Evolutionary conservation across 2,113 vertebrate species (phyloP).

Genomic region (Bos taurus): DNA sequence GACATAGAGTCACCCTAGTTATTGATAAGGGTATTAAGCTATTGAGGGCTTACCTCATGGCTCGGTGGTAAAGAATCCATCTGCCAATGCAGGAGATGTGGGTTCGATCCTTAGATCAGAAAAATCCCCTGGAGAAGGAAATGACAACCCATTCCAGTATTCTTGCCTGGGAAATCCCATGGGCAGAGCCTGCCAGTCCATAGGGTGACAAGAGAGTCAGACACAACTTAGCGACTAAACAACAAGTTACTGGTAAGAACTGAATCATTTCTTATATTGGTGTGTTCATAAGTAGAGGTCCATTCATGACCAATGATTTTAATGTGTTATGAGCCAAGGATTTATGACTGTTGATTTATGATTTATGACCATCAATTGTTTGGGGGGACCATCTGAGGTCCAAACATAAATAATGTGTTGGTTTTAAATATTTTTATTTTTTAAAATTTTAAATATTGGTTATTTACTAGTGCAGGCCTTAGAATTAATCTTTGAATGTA

Average conservation of each 20-base stretch:
- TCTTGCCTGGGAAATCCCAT: background rate
- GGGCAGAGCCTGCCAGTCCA: background rate
- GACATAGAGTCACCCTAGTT: background rate
- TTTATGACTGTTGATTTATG: background rate
- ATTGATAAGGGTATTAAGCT: background rate
- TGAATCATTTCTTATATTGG: background rate
- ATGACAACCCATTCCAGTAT: background rate
- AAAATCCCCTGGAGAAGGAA: background rate
- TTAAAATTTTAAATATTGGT: background rate
- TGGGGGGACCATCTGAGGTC: background rate
- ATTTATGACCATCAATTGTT: background rate
- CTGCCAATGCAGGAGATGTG: background rate
- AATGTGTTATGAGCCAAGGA: background rate
- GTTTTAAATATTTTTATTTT: too few species aligned
- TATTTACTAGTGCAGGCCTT: background rate
- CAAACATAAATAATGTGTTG: background rate
- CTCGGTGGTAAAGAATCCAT: background rate
- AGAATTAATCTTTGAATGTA: background rate
- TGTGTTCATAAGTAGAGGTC: background rate
- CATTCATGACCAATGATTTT: background rate
- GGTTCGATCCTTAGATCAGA: background rate
- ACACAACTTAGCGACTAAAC: background rate
- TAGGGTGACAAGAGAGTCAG: background rate
- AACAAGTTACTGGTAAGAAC: background rate
- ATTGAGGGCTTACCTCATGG: background rate